These are phyloP conservation scores for Drosophila maculinotata DNA, from an alignment of 2,888 invertebrate species.

Conservation along the genomic window DNA sequence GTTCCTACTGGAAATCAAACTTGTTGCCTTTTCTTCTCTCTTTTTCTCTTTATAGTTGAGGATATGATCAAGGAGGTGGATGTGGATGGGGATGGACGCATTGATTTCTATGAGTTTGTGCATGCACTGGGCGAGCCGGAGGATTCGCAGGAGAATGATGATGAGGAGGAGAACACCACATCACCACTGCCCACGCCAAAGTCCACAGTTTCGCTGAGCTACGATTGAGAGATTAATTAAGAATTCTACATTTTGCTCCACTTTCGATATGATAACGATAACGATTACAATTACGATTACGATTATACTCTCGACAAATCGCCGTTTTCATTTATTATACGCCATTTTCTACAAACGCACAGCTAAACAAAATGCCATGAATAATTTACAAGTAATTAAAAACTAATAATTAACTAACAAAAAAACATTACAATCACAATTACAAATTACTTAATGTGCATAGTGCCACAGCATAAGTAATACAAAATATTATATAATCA, in stretches of 20 bases:
- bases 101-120: constrained; percentile 95
- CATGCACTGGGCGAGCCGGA: constrained; percentile 94
- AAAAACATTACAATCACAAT: constrained; percentile 17
- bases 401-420: constrained; percentile 27
- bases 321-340: constrained; percentile 19
- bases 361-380: constrained; percentile 41
- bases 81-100: constrained; percentile 96
- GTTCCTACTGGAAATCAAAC: neutral
- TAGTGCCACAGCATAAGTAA: constrained; percentile 34
- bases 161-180: constrained; percentile 87
- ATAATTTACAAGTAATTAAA: constrained; percentile 30
- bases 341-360: constrained; percentile 51
- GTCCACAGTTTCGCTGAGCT: constrained; percentile 77
- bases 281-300: constrained; percentile 24
- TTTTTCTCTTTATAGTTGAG: constrained; percentile 88
- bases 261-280: constrained; percentile 4
- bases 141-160: constrained; percentile 90
- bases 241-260: neutral
- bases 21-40: neutral
- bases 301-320: constrained; percentile 7
- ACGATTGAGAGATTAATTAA: constrained; percentile 61
- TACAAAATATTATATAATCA: constrained; percentile 10
- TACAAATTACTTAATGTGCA: constrained; percentile 51
- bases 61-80: constrained; percentile 99
- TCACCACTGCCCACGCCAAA: constrained; percentile 85